phyloP scores from a whole-genome alignment of 1,140 invertebrate genomes.

The Metopolophium dirhodum region DNA sequence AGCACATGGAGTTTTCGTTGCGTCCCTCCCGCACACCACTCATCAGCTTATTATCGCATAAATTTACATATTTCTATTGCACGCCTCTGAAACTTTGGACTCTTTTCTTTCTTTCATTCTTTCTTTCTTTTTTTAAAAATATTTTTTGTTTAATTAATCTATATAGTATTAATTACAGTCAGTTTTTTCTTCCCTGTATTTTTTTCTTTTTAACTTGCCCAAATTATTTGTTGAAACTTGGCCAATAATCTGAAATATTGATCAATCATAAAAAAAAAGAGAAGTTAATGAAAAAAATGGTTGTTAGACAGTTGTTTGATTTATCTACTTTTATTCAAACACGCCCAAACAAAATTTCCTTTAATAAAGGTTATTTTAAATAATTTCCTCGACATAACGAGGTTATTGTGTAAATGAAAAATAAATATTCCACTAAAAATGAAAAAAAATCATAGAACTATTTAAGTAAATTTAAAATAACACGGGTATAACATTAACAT shows the following conservation, averaged over 20 bases:
- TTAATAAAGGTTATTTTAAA: constrained; percentile 42
- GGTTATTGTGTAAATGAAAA: neutral
- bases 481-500: neutral
- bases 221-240: constrained; percentile 39
- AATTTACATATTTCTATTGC: constrained; percentile 40
- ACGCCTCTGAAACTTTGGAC: neutral
- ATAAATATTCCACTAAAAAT: neutral
- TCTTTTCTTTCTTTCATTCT: neutral
- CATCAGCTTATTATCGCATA: constrained; percentile 19
- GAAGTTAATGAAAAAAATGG: constrained; percentile 50
- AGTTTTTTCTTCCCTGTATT: neutral
- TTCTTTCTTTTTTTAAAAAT: neutral
- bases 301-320: constrained; percentile 55
- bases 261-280: constrained; percentile 26
- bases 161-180: constrained; percentile 24
- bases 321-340: constrained; percentile 47
- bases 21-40: neutral
- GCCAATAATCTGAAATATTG: constrained; percentile 47
- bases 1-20: constrained; percentile 26
- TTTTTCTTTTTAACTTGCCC: constrained; percentile 35
- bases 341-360: constrained; percentile 20
- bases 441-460: neutral
- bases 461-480: too few relatives aligned
- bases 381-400: neutral
- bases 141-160: constrained; percentile 29